Percentiles rank a stretch among this genome's conserved stretches.
Evolutionary conservation across 2,113 vertebrate species (phyloP).

Genomic region (Amphiprion percula): DNA sequence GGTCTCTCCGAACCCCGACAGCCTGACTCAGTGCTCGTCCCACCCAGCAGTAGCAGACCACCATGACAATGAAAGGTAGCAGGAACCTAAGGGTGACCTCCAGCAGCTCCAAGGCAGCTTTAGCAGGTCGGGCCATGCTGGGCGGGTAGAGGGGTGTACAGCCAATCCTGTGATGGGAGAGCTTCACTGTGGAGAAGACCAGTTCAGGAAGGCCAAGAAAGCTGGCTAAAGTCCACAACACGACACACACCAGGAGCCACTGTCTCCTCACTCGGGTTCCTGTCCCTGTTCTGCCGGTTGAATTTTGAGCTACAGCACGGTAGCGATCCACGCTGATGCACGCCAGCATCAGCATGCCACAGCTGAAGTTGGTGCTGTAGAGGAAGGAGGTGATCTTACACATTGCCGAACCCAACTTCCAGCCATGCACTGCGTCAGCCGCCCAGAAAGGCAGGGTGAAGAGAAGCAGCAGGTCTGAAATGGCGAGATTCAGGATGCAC

Average conservation of each 20-base stretch:
- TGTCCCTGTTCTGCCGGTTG: constrained; percentile 19
- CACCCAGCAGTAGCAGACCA: constrained; percentile 88
- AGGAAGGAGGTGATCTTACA: constrained; percentile 92
- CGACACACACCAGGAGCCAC: constrained; percentile 69
- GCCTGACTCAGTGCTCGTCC: constrained; percentile 83
- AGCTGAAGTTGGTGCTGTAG: constrained; percentile 93
- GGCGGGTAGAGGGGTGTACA: constrained; percentile 87
- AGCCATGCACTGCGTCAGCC: constrained; percentile 89
- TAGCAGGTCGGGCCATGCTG: constrained; percentile 82
- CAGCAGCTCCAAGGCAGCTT: constrained; percentile 88
- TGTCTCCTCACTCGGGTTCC: constrained; percentile 26
- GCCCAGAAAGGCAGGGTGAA: constrained; percentile 95
- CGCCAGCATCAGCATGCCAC: constrained; percentile 93
- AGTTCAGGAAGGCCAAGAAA: constrained; percentile 90
- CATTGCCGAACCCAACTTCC: constrained; percentile 86
- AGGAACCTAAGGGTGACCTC: constrained; percentile 92
- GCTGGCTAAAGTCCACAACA: constrained; percentile 86
- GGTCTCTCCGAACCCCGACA: constrained; percentile 80
- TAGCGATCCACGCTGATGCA: constrained; percentile 95
- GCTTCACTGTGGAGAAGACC: constrained; percentile 87
- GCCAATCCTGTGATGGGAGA: constrained; percentile 62
- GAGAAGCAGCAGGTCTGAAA: constrained; percentile 91
- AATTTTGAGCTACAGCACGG: constrained; percentile 72
- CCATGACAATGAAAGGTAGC: constrained; percentile 90
- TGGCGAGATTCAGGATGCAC: constrained; percentile 93